Percentiles rank a stretch among this genome's conserved stretches.
Conservation (phyloP, 1,140 invertebrate genomes). For the Cryptotermes secundus region DNA sequence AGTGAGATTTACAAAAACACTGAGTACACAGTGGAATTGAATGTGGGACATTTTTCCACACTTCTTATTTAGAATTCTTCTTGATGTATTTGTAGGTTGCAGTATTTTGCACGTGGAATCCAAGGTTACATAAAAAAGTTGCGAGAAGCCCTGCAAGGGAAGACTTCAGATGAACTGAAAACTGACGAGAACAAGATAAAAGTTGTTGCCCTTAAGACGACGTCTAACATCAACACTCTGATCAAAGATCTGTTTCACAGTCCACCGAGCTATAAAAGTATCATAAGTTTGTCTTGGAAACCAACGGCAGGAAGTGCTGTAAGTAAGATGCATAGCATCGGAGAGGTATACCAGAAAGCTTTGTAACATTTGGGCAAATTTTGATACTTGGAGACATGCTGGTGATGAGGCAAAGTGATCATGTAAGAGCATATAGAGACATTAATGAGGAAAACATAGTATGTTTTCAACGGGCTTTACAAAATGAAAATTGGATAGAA, state of each 20-base stretch:
- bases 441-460: too few relatives aligned
- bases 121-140: constrained; percentile 91
- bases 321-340: not conserved
- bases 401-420: too few relatives aligned
- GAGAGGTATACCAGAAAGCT: too few relatives aligned
- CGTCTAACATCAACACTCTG: constrained; percentile 88
- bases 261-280: constrained; percentile 88
- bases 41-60: too few relatives aligned
- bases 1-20: too few relatives aligned
- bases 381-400: too few relatives aligned
- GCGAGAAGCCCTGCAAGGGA: constrained; percentile 80
- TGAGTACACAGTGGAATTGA: too few relatives aligned
- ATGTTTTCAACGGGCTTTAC: too few relatives aligned
- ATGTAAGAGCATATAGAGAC: too few relatives aligned
- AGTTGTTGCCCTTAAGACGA: constrained; percentile 82
- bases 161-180: constrained; percentile 70
- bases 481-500: too few relatives aligned
- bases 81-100: constrained; percentile 56
- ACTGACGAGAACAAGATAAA: constrained; percentile 83
- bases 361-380: too few relatives aligned
- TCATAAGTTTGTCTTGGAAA: constrained; percentile 85
- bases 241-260: constrained; percentile 94
- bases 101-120: constrained; percentile 89
- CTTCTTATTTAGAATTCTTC: too few relatives aligned
- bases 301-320: constrained; percentile 50